These are phyloP conservation scores for Philonicus albiceps DNA, from an alignment of 2,888 invertebrate genomes.

Conservation along the genomic window DNA sequence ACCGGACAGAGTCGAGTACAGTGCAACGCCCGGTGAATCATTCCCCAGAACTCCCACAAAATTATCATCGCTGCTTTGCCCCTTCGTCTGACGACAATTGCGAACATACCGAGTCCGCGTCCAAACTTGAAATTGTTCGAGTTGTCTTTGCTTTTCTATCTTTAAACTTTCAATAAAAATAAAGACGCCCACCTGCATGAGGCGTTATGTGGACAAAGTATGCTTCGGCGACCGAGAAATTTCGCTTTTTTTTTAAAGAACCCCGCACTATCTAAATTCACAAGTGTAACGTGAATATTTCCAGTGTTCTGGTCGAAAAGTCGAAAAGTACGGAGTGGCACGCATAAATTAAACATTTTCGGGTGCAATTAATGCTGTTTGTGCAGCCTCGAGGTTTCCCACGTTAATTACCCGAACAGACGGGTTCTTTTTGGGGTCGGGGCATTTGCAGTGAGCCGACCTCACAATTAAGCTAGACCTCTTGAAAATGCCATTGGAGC, in stretches of 20 bases:
- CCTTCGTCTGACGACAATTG: background rate
- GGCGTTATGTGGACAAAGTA: background rate
- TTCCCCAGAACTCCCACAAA: background rate
- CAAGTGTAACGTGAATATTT: background rate
- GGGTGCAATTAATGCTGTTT: background rate
- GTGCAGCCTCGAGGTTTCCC: background rate
- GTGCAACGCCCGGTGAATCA: background rate
- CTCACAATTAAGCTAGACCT: background rate
- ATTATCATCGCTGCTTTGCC: background rate
- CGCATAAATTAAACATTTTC: background rate
- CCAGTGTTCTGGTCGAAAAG: background rate
- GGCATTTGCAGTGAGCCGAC: background rate
- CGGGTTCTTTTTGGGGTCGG: background rate
- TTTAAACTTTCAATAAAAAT: background rate
- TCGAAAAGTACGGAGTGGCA: background rate
- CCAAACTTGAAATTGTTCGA: background rate
- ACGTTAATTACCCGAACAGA: background rate
- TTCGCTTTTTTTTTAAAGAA: background rate
- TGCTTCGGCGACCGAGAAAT: background rate
- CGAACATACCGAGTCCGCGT: background rate
- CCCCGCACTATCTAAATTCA: background rate
- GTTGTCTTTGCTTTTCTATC: background rate
- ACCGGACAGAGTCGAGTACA: background rate
- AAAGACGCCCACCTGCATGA: background rate
- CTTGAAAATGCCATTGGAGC: background rate